Evolutionary conservation across 2,113 vertebrate species (phyloP), one percentile per base, ranked within the genome.

Genomic region (Pungitius pungitius): DNA sequence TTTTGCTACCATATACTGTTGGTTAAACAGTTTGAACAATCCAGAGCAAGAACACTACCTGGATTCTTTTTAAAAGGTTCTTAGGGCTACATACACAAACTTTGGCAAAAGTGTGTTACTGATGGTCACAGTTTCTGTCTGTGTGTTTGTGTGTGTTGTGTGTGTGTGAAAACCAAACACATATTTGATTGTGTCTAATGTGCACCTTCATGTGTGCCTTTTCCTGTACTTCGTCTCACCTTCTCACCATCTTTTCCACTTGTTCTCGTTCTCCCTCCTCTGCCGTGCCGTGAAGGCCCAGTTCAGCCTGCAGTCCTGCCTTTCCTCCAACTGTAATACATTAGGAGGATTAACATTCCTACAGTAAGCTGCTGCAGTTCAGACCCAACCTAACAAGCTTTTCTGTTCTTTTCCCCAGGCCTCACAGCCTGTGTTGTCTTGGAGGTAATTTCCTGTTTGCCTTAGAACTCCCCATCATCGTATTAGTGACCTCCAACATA

Each of bases 311-410:
- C 72, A 80, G 86, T 83, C 87, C 73, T 67, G 70, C 81, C 89
- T 83, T 83, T 75, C 67, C 87, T 88, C 80, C 84, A 82, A 93
- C 87, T 93, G 89, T 92, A 90, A 89, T 89, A 92, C 90, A 92
- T 92, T 92, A 89, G 85, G 49, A 75, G 90, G 91, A 91, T 93
- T 92, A 93, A 92, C 87, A 93, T 93, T 93, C 93, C 92, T 63
- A 55, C 81, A 78, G 79, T 91, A 90, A 93, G 87, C 84, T 78
- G 12, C 63, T 27, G 61, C 82, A 80, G 83, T 27, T 18, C 78
- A 69, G 70, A 77, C 55, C 68, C 59, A 78, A 66, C 80, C 80
- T 59, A 70, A 35, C 22, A 14, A 67, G 75, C 79, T 86, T 80
- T 88, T 75, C 77, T 86, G 76, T 81, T 77, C 75, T 80, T 59